phyloP scores from a whole-genome alignment of 2,888 invertebrate species.

The Diplolepis rosae region DNA sequence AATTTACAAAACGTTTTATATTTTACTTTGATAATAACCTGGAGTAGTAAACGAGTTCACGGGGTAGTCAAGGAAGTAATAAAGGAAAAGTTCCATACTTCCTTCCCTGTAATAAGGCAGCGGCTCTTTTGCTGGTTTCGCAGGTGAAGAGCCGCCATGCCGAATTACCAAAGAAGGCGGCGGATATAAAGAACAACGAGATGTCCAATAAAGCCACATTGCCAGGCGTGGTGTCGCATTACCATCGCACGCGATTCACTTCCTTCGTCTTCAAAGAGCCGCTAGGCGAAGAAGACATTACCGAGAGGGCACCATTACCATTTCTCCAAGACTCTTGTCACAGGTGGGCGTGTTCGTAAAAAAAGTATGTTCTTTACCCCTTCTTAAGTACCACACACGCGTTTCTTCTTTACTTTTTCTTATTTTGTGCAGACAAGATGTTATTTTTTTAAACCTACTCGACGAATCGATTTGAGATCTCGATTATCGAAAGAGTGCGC shows the following conservation, averaged over 20 bases:
- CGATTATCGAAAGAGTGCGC: not conserved
- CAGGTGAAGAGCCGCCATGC: constrained; percentile 12
- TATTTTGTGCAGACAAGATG: not conserved
- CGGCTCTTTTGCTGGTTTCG: constrained; percentile 4
- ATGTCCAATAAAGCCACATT: constrained; percentile 39
- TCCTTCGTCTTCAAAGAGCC: constrained; percentile 1
- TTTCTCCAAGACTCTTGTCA: not conserved
- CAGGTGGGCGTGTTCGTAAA: constrained; percentile 2
- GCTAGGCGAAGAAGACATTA: not conserved
- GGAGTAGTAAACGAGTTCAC: not conserved
- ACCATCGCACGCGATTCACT: constrained; percentile 32
- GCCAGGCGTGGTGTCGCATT: constrained; percentile 37
- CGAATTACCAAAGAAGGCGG: constrained; percentile 28
- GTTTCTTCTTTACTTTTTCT: not conserved
- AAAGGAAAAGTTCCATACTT: not conserved
- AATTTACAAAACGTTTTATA: not conserved
- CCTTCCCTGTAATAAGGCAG: constrained; percentile 6
- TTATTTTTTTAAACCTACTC: not conserved
- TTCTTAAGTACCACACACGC: not conserved
- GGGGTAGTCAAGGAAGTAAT: not conserved
- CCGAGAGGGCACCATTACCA: not conserved
- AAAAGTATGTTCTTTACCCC: constrained; percentile 5
- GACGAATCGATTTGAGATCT: constrained; percentile 11
- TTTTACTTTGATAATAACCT: not conserved
- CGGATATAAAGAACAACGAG: constrained; percentile 26